Conservation (phyloP, 1,140 invertebrate genomes). For the Rhopalosiphum maidis region DNA sequence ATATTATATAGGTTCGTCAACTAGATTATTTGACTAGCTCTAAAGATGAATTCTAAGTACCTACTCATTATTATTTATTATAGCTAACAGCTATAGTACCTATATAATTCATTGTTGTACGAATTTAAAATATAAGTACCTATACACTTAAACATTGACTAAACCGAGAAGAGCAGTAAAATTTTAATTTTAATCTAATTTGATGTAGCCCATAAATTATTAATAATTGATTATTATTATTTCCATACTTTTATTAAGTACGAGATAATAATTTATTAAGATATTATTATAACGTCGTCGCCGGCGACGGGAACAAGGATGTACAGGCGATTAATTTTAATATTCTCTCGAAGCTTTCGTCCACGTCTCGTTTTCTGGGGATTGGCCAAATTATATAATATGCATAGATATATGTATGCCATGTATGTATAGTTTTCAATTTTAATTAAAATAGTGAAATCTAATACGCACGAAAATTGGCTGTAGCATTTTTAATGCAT, state of each 20-base stretch:
- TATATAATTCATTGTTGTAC: background rate
- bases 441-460: slow-evolving; percentile 7
- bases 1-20: background rate
- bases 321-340: slow-evolving; percentile 54
- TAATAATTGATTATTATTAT: slow-evolving; percentile 10
- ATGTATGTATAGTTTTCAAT: background rate
- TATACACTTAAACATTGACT: no score
- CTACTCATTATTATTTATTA: background rate
- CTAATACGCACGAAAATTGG: background rate
- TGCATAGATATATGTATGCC: background rate
- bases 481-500: background rate
- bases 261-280: background rate
- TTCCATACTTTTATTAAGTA: background rate
- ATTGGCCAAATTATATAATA: background rate
- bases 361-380: background rate
- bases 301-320: slow-evolving; percentile 4
- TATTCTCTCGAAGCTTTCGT: background rate
- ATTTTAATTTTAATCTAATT: slow-evolving; percentile 15
- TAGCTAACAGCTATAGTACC: background rate
- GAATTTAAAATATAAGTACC: background rate
- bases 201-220: slow-evolving; percentile 15
- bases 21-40: background rate
- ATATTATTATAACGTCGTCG: background rate
- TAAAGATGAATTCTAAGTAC: background rate
- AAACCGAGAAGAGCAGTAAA: background rate